Percentiles rank a stretch among this genome's conserved stretches.
These are phyloP conservation scores for Netelia inedita DNA, from an alignment of 2,888 invertebrate species.

Conservation along the genomic window DNA sequence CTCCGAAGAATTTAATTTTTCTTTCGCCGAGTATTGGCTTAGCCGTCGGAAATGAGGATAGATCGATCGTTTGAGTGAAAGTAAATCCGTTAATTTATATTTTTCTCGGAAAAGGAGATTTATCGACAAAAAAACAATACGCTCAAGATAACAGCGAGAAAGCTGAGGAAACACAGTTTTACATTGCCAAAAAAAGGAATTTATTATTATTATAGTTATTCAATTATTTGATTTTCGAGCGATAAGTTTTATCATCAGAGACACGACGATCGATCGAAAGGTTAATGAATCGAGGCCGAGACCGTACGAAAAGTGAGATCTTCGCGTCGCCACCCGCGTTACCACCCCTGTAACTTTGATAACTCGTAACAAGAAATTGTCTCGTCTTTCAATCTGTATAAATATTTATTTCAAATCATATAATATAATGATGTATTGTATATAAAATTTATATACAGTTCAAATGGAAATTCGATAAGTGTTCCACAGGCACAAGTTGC, in stretches of 20 bases:
- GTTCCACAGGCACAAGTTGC: constrained; percentile 86
- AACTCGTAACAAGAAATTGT: constrained; percentile 76
- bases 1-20: constrained; percentile 52
- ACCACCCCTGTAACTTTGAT: constrained; percentile 80
- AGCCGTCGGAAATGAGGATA: constrained; percentile 13
- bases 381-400: constrained; percentile 70
- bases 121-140: not conserved
- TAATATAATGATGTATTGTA: constrained; percentile 73
- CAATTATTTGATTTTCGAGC: constrained; percentile 9
- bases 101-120: not conserved
- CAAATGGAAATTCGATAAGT: constrained; percentile 80
- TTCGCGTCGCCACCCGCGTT: constrained; percentile 81
- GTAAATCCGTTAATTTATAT: not conserved
- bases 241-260: not conserved
- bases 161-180: constrained; percentile 3
- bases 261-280: constrained; percentile 36
- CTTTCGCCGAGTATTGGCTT: constrained; percentile 4
- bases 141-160: not conserved
- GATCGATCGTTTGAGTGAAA: constrained; percentile 7
- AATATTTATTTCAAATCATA: constrained; percentile 75
- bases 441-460: constrained; percentile 76
- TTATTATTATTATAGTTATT: constrained; percentile 16
- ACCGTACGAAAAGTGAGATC: constrained; percentile 68
- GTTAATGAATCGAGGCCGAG: constrained; percentile 48
- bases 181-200: not conserved